Conservation (phyloP, 35 echinoderm and acorn worm genomes). For the Stichopus chloronotus region DNA sequence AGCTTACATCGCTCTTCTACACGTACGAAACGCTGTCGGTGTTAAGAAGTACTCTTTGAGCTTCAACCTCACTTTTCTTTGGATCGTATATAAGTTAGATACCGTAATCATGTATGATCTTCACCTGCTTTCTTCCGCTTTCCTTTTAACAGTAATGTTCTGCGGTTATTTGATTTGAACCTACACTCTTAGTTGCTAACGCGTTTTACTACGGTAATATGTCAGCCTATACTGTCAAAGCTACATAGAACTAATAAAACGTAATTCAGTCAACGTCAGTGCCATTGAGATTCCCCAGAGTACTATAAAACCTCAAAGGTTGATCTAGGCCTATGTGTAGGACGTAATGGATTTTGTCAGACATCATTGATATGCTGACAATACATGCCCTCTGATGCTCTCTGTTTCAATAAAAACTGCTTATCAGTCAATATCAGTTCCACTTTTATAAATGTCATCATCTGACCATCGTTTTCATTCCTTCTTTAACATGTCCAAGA, state of each 20-base stretch:
- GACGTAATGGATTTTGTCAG: not conserved
- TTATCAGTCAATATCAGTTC: constrained; percentile 6
- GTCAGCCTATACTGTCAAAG: not conserved
- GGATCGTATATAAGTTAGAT: too few relatives aligned
- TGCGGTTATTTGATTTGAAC: not conserved
- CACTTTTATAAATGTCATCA: not conserved
- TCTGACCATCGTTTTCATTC: not conserved
- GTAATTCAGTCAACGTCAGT: not conserved
- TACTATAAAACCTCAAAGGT: constrained; percentile 20
- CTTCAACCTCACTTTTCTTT: too few relatives aligned
- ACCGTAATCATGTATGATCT: too few relatives aligned
- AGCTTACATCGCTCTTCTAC: too few relatives aligned
- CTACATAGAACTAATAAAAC: not conserved
- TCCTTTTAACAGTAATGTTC: too few relatives aligned
- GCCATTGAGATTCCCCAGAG: constrained; percentile 9
- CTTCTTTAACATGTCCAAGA: not conserved
- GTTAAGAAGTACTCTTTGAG: too few relatives aligned
- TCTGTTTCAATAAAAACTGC: constrained; percentile 29
- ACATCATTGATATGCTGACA: constrained; percentile 15
- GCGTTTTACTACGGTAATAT: not conserved
- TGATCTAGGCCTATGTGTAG: not conserved
- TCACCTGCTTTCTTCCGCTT: too few relatives aligned
- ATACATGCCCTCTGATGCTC: constrained; percentile 4
- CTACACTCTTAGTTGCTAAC: not conserved
- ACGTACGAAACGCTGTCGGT: too few relatives aligned